These are phyloP conservation scores for Panthera uncia DNA, from an alignment of 2,113 vertebrate genomes.

Conservation along the genomic window DNA sequence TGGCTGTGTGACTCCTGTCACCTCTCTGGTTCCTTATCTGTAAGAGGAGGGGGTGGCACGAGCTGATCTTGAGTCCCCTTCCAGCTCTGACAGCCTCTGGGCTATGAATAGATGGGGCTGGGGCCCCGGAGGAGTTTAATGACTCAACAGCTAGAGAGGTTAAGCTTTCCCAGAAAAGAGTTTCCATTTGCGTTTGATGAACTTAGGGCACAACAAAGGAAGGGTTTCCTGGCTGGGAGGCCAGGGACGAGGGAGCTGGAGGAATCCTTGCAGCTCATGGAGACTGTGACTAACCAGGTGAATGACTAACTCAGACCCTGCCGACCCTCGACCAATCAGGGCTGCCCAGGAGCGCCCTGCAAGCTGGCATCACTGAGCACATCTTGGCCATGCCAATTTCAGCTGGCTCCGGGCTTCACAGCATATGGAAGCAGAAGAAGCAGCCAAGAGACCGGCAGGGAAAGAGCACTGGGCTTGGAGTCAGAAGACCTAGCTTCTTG, in stretches of 20 bases:
- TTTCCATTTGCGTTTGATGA: slow-evolving; percentile 65
- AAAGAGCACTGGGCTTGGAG: slow-evolving; percentile 25
- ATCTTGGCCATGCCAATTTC: slow-evolving; percentile 25
- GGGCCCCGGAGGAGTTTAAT: slow-evolving; percentile 69
- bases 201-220: slow-evolving; percentile 55
- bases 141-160: slow-evolving; percentile 72
- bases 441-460: slow-evolving; percentile 55
- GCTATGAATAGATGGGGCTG: slow-evolving; percentile 75
- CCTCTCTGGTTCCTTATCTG: slow-evolving; percentile 40
- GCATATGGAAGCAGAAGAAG: slow-evolving; percentile 64
- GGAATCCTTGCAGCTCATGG: neutral
- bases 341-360: neutral
- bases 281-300: slow-evolving; percentile 71
- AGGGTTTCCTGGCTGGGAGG: slow-evolving; percentile 57
- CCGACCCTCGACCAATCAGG: slow-evolving; percentile 56
- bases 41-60: slow-evolving; percentile 25
- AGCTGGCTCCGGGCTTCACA: slow-evolving; percentile 52
- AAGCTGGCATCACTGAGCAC: slow-evolving; percentile 52
- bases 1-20: neutral
- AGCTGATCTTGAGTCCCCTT: slow-evolving; percentile 56
- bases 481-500: slow-evolving; percentile 22
- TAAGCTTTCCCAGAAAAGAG: slow-evolving; percentile 67
- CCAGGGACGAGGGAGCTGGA: slow-evolving; percentile 16
- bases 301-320: slow-evolving; percentile 66
- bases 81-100: slow-evolving; percentile 60